phyloP scores from a whole-genome alignment of 1,140 invertebrate species.

The Drosophila equinoxialis region DNA sequence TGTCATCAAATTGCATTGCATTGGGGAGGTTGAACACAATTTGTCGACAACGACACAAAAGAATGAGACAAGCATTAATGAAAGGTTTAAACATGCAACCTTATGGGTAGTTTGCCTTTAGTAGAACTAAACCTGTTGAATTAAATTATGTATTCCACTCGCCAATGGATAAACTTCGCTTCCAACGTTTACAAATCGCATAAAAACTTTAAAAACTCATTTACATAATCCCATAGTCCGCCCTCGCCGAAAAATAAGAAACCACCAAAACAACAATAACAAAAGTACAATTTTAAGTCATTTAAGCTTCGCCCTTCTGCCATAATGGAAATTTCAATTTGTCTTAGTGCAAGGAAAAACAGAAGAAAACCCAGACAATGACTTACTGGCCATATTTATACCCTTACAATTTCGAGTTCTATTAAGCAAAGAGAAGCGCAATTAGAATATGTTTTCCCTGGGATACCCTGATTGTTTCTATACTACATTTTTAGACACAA shows the following conservation, averaged over 20 bases:
- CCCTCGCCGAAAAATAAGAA: constrained; percentile 3
- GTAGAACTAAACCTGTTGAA: constrained; percentile 1
- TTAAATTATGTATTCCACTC: background rate
- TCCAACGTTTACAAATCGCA: background rate
- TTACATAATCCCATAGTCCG: background rate
- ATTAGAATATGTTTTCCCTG: too few relatives aligned
- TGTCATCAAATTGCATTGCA: background rate
- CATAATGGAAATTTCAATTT: constrained; percentile 14
- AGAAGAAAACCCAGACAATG: background rate
- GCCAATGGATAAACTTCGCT: background rate
- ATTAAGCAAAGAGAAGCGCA: constrained; percentile 23
- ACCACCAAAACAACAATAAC: constrained; percentile 7
- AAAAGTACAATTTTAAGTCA: constrained; percentile 16
- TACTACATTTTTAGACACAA: too few relatives aligned
- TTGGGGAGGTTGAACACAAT: background rate
- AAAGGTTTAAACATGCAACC: background rate
- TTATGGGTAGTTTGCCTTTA: background rate
- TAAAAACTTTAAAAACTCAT: constrained; percentile 15
- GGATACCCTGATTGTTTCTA: too few relatives aligned
- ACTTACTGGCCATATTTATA: background rate
- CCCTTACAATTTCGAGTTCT: constrained; percentile 4
- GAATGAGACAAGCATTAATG: background rate
- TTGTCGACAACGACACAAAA: background rate
- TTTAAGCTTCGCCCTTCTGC: constrained; percentile 1
- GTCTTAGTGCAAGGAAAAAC: constrained; percentile 6